These are phyloP conservation scores for Bombus terrestris DNA, from an alignment of 1,140 invertebrate species.

Conservation along the genomic window DNA sequence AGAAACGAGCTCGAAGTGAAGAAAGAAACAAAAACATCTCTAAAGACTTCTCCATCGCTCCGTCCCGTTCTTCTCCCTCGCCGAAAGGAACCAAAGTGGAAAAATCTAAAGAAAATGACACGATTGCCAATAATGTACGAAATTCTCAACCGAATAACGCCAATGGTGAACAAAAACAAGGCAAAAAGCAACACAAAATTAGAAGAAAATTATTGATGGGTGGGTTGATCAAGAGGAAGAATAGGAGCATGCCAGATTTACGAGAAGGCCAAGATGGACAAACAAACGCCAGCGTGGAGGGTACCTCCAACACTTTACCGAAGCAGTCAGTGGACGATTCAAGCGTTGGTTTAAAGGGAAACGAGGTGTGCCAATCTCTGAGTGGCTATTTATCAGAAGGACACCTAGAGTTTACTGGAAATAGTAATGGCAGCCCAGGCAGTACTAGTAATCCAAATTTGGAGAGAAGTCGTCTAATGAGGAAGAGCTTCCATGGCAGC, in stretches of 20 bases:
- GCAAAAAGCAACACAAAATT: slow-evolving; percentile 96
- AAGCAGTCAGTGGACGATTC: slow-evolving; percentile 89
- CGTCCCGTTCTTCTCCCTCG: slow-evolving; percentile 83
- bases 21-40: slow-evolving; percentile 88
- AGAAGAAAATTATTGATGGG: slow-evolving; percentile 94
- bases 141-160: slow-evolving; percentile 46
- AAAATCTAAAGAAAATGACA: slow-evolving; percentile 85
- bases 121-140: slow-evolving; percentile 48
- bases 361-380: slow-evolving; percentile 84
- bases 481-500: slow-evolving; percentile 94
- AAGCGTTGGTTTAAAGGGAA: slow-evolving; percentile 86
- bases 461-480: slow-evolving; percentile 93
- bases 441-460: slow-evolving; percentile 89
- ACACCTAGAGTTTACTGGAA: slow-evolving; percentile 89
- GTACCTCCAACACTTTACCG: slow-evolving; percentile 81
- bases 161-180: slow-evolving; percentile 86
- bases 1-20: slow-evolving; percentile 92
- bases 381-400: slow-evolving; percentile 94
- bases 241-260: slow-evolving; percentile 95
- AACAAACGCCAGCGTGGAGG: slow-evolving; percentile 63
- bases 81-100: slow-evolving; percentile 84
- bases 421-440: slow-evolving; percentile 77
- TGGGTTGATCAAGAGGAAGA: slow-evolving; percentile 93
- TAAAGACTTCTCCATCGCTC: slow-evolving; percentile 87
- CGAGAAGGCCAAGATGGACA: slow-evolving; percentile 87